Conservation (phyloP, 2,113 vertebrate species). For the Phyllostomus hastatus region DNA sequence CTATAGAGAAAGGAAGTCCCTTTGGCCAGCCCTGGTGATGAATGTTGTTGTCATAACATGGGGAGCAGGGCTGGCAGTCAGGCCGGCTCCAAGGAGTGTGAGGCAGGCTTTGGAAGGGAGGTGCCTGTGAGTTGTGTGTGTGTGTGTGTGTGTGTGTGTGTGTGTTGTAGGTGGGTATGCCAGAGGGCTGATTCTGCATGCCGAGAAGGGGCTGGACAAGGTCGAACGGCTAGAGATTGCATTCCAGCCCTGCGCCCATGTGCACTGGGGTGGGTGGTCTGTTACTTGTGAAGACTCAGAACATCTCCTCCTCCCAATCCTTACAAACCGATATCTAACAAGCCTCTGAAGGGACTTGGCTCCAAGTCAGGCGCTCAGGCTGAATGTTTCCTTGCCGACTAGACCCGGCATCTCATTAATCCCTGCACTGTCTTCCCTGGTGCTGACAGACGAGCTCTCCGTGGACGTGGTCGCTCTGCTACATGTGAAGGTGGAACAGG, state of each 20-base stretch:
- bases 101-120: neutral
- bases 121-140: neutral
- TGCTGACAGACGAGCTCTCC: slow-evolving; percentile 16
- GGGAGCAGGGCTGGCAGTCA: neutral
- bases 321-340: neutral
- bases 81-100: neutral
- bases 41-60: rapidly evolving
- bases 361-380: neutral
- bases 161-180: rapidly evolving
- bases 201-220: neutral
- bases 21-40: neutral
- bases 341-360: slow-evolving; percentile 41
- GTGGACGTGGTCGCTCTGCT: neutral
- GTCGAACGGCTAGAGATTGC: neutral
- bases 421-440: neutral
- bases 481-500: neutral
- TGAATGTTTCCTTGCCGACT: neutral
- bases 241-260: neutral
- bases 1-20: neutral
- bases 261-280: neutral
- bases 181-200: no score
- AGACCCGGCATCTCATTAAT: slow-evolving; percentile 23
- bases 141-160: no score
- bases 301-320: neutral
- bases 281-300: neutral